Base-by-base conservation (phyloP, 2,113 vertebrate genomes). In the Hippocampus mohnikei region DNA sequence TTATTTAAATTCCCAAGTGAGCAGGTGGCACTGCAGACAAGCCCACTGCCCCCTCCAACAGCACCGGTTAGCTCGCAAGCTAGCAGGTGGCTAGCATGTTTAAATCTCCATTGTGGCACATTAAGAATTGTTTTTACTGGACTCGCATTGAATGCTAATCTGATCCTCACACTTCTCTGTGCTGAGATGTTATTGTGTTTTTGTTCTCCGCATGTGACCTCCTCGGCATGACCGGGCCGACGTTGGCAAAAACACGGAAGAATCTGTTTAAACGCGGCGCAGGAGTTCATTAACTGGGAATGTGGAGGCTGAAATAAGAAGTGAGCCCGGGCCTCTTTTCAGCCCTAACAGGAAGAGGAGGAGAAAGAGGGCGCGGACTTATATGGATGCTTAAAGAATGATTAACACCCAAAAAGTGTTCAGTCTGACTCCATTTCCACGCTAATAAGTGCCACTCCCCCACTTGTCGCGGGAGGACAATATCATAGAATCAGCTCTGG, bases 241-340 rank as follows among this genome's bases (percentile, higher is more conserved):
- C 74, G 66, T 52, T 71, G 72, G 74, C 76, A 70, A 76, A 66
- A 80, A 71, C 74, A 67, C 73, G 21, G 25, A 76, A 25, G 1
- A 65, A 59, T 81, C 59, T 66, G 67, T 81, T 80, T 69, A 74
- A 73, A 77, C 37, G 33, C 74, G 50, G 71, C 79, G 65, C 0
- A 55, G 72, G 78, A 83, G 69, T 82, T 84, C 67, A 84, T 84
- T 81, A 86, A 84, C 70, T 71, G 75, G 81, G 81, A 78, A 79
- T 81, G 74, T 41, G 29, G 12, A 42, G 66, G 53, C 71, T 75
- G 77, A 77, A 81, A 83, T 73, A 84, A 82, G 67, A 84, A 74
- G 46, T 18, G 46, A 50, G 69, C n/a, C n/a, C 53, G 64, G 70
- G 63, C n/a, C 60, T 73, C 79, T 64, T 62, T 78, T 71, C 72